These are phyloP conservation scores for Trypoxylus dichotomus DNA, from an alignment of 1,140 invertebrate genomes.

Conservation along the genomic window DNA sequence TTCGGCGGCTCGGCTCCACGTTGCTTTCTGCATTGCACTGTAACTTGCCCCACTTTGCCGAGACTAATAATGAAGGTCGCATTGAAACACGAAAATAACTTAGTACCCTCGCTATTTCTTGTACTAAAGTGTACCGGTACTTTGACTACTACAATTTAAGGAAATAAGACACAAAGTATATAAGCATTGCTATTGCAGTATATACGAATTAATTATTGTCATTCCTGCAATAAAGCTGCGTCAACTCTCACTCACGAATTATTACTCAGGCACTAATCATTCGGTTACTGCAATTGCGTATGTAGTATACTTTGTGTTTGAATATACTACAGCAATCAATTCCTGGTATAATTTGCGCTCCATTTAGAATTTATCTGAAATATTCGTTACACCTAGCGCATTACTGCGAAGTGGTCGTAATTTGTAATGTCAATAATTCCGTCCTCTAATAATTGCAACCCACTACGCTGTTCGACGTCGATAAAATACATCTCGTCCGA, in stretches of 20 bases:
- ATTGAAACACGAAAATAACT: too few relatives aligned
- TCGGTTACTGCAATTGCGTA: neutral
- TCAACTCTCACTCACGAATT: neutral
- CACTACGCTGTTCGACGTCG: neutral
- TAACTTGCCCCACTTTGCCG: too few relatives aligned
- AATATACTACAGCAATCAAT: neutral
- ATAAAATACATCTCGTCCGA: neutral
- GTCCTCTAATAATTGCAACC: neutral
- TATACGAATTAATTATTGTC: neutral
- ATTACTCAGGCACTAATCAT: neutral
- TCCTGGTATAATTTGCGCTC: neutral
- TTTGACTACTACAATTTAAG: too few relatives aligned
- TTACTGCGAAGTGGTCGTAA: neutral
- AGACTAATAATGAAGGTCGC: too few relatives aligned
- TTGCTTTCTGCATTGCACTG: too few relatives aligned
- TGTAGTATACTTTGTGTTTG: neutral
- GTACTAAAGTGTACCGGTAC: too few relatives aligned
- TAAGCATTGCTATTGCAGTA: too few relatives aligned
- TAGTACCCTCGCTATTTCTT: too few relatives aligned
- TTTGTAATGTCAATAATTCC: neutral
- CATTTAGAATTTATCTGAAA: neutral
- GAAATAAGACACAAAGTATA: too few relatives aligned
- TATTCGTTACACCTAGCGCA: neutral
- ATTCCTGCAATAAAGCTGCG: neutral
- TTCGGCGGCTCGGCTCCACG: too few relatives aligned